phyloP scores from a whole-genome alignment of 2,888 invertebrate species.

The Cheilosia grossa region DNA sequence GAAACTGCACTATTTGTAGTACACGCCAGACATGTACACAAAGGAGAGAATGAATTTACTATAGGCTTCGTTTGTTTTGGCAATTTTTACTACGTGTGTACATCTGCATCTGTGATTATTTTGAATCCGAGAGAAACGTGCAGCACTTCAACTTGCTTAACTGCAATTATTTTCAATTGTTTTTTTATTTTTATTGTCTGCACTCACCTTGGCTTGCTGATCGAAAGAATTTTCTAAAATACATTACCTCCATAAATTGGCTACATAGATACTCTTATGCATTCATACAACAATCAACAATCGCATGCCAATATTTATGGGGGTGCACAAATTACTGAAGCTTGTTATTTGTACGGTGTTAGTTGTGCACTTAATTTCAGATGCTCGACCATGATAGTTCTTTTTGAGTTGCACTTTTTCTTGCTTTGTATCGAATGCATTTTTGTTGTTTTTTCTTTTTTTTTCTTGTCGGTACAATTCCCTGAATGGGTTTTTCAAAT shows the following conservation, averaged over 20 bases:
- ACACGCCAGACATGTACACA: background rate
- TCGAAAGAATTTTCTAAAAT: constrained; percentile 30
- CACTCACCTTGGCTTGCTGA: constrained; percentile 42
- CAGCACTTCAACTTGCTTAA: constrained; percentile 16
- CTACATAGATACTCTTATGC: background rate
- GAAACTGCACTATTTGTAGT: constrained; percentile 27
- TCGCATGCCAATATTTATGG: constrained; percentile 2
- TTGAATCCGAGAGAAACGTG: background rate
- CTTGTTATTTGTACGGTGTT: constrained; percentile 64
- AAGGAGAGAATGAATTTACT: constrained; percentile 55
- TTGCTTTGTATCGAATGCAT: background rate
- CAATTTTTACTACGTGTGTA: constrained; percentile 7
- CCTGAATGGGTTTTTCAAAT: constrained; percentile 55
- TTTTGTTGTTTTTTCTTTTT: too few relatives aligned
- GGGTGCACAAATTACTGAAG: constrained; percentile 52
- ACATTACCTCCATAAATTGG: background rate
- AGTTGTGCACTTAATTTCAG: constrained; percentile 70
- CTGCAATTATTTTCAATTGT: constrained; percentile 58
- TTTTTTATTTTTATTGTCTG: background rate
- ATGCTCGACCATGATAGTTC: constrained; percentile 58
- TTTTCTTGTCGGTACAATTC: constrained; percentile 43
- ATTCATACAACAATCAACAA: constrained; percentile 4
- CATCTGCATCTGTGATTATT: background rate
- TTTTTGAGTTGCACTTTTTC: constrained; percentile 7
- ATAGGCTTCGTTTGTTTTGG: constrained; percentile 10